These are phyloP conservation scores for Daktulosphaira vitifoliae DNA, from an alignment of 1,140 invertebrate species.

Conservation along the genomic window DNA sequence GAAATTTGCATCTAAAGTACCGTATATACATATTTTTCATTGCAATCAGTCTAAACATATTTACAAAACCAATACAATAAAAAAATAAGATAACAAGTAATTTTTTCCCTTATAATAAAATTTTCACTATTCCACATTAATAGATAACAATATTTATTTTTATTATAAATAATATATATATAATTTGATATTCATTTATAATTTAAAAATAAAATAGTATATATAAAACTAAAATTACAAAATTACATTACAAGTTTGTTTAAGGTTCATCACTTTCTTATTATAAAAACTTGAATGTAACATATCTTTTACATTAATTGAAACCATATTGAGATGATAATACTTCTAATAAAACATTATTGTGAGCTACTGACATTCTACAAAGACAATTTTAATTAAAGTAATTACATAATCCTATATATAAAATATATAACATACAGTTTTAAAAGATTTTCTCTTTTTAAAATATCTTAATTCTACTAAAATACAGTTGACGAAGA, in stretches of 20 bases:
- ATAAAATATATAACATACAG: background rate
- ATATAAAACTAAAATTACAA: background rate
- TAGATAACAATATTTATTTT: background rate
- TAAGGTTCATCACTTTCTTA: background rate
- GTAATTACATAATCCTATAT: conserved; percentile 3
- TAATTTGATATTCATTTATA: conserved; percentile 1
- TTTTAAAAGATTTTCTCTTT: background rate
- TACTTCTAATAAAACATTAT: conserved; percentile 1
- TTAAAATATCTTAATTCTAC: conserved; percentile 27
- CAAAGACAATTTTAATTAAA: background rate
- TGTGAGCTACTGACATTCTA: background rate
- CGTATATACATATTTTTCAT: too few species aligned
- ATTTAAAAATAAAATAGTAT: background rate
- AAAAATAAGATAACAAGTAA: conserved; percentile 23
- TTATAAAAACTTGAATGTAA: too few species aligned
- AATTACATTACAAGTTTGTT: background rate
- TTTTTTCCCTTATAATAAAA: conserved; percentile 2
- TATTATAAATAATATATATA: conserved; percentile 7
- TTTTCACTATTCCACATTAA: background rate
- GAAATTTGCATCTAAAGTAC: too few species aligned
- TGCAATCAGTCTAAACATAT: too few species aligned
- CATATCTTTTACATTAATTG: too few species aligned
- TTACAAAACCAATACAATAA: conserved; percentile 1
- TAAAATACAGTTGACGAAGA: conserved; percentile 23
- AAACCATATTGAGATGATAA: background rate